Base-by-base conservation (phyloP, 2,797 vertebrate genomes). In the Tokudaia muenninki region DNA sequence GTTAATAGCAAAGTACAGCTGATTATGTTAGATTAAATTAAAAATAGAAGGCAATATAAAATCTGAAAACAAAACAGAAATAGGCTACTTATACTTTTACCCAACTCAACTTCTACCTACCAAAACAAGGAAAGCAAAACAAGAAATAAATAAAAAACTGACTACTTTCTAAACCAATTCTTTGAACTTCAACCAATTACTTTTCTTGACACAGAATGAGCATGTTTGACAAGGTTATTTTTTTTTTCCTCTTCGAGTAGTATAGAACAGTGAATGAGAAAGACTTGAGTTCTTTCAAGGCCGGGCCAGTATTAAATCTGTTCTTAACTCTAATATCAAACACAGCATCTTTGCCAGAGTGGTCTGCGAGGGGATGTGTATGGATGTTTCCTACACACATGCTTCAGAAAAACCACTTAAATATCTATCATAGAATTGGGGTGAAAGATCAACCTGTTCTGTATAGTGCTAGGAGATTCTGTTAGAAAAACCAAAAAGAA, bases 1-100 rank as follows among this genome's bases (percentile, higher is more conserved):
- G 99, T 99, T 98, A 99, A 99, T 98, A 98, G 98, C 96, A 98
- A 98, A 98, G 98, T 98, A 99, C 98, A 99, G 98, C 99, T 99
- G 99, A 98, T 96, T 98, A 97, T 98, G 98, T 94, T 97, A 98
- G 98, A 99, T 99, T 99, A 99, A 99, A 98, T 99, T 99, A 98
- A 98, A 98, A 98, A 98, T 98, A 98, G 97, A 98, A 98, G 96
- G 98, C 96, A 98, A 98, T 97, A 98, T 98, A 98, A 98, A 98
- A 98, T 98, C 97, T 98, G 98, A 98, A 97, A 98, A 98, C 97
- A 98, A 97, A 91, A 97, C 91, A 98, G 98, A 98, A 98, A 98
- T 97, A 98, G 82, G 47, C 89, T 94, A 93, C 98, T 98, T 98
- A 98, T 94, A 93, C 98, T 98, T 98, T 98, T 98, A 98, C 90